Conservation (phyloP, 2,888 invertebrate species). For the Encarsia formosa region DNA sequence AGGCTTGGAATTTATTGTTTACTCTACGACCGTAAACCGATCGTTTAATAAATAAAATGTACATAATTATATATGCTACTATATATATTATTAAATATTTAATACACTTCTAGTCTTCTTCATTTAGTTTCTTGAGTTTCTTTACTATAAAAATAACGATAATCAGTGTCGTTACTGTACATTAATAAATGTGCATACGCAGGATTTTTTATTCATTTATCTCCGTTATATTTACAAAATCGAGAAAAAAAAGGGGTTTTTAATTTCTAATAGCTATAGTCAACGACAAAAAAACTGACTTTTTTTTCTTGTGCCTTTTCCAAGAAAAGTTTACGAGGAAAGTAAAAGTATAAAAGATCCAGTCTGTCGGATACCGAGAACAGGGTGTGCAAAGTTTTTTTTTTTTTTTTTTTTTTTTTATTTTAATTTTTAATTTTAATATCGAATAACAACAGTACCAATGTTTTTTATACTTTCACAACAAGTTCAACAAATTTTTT, state of each 20-base stretch:
- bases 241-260: conserved; percentile 6
- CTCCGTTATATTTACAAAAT: conserved; percentile 18
- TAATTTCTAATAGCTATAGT: conserved; percentile 10
- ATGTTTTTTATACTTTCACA: background rate
- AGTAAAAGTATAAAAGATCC: too few relatives aligned
- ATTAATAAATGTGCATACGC: conserved; percentile 24
- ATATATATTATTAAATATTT: conserved; percentile 25
- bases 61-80: conserved; percentile 18
- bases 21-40: conserved; percentile 17
- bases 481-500: conserved; percentile 16
- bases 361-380: too few relatives aligned
- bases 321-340: too few relatives aligned
- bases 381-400: too few relatives aligned
- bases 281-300: conserved; percentile 17
- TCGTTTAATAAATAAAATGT: conserved; percentile 26
- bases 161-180: conserved; percentile 26
- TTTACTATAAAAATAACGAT: conserved; percentile 27
- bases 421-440: too few relatives aligned
- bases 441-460: conserved; percentile 6
- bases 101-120: conserved; percentile 22
- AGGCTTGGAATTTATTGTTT: conserved; percentile 28
- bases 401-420: too few relatives aligned
- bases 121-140: conserved; percentile 9
- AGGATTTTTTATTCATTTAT: conserved; percentile 3
- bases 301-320: too few relatives aligned